Evolutionary conservation across 2,113 vertebrate genomes (phyloP).

Genomic region (Vidua chalybeata): DNA sequence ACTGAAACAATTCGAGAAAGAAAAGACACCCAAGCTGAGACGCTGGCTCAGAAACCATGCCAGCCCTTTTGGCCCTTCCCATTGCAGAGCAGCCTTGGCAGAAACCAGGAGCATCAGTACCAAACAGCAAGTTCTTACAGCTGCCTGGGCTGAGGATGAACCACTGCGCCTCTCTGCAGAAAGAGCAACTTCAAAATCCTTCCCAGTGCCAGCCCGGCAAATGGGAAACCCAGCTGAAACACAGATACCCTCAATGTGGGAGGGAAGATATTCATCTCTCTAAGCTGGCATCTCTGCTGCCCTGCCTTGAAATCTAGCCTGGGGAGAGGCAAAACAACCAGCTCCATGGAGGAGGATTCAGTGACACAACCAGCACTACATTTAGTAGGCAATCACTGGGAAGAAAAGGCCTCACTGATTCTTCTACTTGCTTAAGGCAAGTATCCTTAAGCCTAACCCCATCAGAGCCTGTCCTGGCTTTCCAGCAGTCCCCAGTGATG

Average conservation of each 20-base stretch:
- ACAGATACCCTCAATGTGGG: not conserved
- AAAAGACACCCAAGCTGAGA: not conserved
- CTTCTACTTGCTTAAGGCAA: not conserved
- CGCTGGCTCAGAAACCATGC: not conserved
- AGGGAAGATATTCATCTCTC: not conserved
- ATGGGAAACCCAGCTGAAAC: not conserved
- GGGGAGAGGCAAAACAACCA: not conserved
- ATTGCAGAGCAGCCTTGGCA: accelerated
- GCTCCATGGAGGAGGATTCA: not conserved
- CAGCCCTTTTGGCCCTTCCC: not conserved
- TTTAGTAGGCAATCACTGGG: not conserved
- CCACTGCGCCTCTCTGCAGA: not conserved
- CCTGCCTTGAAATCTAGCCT: not conserved
- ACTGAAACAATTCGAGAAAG: not conserved
- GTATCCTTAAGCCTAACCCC: not conserved
- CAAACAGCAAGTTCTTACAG: not conserved
- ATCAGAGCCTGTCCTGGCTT: not conserved
- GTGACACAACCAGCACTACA: not conserved
- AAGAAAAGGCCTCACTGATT: not conserved
- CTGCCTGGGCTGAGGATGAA: not conserved
- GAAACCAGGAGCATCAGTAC: not conserved
- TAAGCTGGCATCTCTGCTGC: not conserved
- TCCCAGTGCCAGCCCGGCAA: not conserved
- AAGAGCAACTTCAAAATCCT: not conserved
- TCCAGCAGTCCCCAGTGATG: not conserved